These are phyloP conservation scores for Climacteris rufus DNA, from an alignment of 2,113 vertebrate species.

Conservation along the genomic window DNA sequence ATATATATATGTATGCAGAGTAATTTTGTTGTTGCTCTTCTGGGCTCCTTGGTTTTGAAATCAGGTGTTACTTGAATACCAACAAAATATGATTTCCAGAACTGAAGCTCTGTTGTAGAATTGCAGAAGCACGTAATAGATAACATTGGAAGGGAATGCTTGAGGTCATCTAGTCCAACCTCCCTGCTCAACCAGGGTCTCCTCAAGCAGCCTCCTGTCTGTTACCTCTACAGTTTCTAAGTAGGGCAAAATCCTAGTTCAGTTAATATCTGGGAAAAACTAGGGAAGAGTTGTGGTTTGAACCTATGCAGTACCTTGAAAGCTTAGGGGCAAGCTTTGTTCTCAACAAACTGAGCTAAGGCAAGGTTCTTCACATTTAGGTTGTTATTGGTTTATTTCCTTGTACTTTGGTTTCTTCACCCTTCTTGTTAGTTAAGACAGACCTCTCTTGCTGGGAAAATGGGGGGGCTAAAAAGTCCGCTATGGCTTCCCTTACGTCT, in stretches of 20 bases:
- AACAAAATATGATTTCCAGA: not conserved
- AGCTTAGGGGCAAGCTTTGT: not conserved
- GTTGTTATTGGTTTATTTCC: not conserved
- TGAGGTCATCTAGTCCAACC: not conserved
- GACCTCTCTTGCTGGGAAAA: not conserved
- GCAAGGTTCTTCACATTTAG: not conserved
- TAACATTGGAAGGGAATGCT: accelerated
- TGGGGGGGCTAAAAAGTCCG: not conserved
- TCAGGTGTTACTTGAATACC: not conserved
- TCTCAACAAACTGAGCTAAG: not conserved
- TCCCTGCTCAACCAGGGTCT: not conserved
- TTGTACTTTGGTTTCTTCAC: not conserved
- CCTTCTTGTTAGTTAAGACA: not conserved
- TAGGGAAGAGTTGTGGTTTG: not conserved
- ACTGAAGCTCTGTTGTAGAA: not conserved
- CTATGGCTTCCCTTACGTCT: not conserved
- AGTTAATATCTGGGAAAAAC: not conserved
- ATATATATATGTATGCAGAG: not conserved
- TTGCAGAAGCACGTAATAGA: not conserved
- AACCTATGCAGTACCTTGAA: not conserved
- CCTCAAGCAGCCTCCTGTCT: not conserved
- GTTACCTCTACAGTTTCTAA: not conserved
- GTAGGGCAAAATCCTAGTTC: not conserved
- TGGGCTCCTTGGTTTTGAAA: not conserved
- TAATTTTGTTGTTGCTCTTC: not conserved